These are phyloP conservation scores for Poeciliopsis infans DNA, from an alignment of 2,797 vertebrate genomes.

Conservation along the genomic window DNA sequence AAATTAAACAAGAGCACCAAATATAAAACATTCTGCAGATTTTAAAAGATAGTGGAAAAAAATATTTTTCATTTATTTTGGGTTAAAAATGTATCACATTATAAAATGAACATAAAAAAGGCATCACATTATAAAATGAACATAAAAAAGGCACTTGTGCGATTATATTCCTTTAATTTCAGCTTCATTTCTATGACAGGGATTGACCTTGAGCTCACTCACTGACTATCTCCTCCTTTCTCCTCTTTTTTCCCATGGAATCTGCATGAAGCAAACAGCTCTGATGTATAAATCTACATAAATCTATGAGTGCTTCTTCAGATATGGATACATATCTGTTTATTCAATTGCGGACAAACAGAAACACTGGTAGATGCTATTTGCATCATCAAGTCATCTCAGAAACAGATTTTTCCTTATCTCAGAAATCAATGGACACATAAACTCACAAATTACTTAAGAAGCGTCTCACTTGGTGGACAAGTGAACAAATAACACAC, in stretches of 20 bases:
- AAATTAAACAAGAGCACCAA: not conserved
- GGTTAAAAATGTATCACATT: not conserved
- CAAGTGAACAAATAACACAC: not conserved
- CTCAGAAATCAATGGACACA: too few relatives aligned
- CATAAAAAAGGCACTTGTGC: not conserved
- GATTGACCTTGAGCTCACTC: not conserved
- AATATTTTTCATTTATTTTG: not conserved
- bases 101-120: not conserved
- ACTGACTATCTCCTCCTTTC: not conserved
- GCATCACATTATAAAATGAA: not conserved
- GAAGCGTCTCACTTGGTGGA: not conserved
- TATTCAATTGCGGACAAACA: not conserved
- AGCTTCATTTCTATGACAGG: not conserved
- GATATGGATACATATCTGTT: not conserved
- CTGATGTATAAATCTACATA: not conserved
- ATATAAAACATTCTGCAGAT: not conserved
- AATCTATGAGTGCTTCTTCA: not conserved
- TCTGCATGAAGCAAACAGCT: not conserved
- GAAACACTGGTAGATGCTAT: not conserved
- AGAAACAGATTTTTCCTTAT: not conserved
- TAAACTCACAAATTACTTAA: not conserved
- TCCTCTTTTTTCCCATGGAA: not conserved
- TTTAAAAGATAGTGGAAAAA: not conserved
- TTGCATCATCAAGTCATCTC: too few relatives aligned
- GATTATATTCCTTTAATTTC: not conserved